Evolutionary conservation across 2,113 vertebrate species (phyloP).

Genomic region (Proterorhinus semilunaris): DNA sequence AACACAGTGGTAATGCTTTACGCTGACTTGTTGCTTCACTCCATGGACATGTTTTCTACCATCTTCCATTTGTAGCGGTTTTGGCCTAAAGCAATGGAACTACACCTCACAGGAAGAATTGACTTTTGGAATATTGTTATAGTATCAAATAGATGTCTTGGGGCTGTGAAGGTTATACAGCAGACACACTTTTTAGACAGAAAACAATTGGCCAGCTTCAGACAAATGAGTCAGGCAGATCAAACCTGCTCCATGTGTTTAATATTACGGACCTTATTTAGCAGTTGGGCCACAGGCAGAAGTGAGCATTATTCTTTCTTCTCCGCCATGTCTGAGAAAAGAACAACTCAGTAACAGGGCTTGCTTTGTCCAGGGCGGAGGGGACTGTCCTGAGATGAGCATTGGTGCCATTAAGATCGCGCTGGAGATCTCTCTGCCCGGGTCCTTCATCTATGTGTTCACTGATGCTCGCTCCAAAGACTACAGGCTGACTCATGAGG

Average conservation of each 20-base stretch:
- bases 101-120: constrained; percentile 9
- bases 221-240: too few relatives aligned
- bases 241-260: too few relatives aligned
- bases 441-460: constrained; percentile 97
- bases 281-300: too few relatives aligned
- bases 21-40: constrained; percentile 42
- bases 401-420: constrained; percentile 98
- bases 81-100: constrained; percentile 33
- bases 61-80: constrained; percentile 37
- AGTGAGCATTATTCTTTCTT: too few relatives aligned
- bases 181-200: too few relatives aligned
- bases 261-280: too few relatives aligned
- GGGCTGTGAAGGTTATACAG: not conserved
- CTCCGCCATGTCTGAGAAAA: too few relatives aligned
- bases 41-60: constrained; percentile 39
- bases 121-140: constrained; percentile 21
- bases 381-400: constrained; percentile 99
- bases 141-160: constrained; percentile 8
- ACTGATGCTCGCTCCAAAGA: constrained; percentile 98
- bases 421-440: constrained; percentile 94
- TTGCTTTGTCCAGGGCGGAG: constrained; percentile 85
- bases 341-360: not conserved
- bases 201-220: too few relatives aligned
- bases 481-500: constrained; percentile 89
- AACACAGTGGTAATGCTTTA: not conserved